phyloP scores from a whole-genome alignment of 2,888 invertebrate species.

The Actias luna region DNA sequence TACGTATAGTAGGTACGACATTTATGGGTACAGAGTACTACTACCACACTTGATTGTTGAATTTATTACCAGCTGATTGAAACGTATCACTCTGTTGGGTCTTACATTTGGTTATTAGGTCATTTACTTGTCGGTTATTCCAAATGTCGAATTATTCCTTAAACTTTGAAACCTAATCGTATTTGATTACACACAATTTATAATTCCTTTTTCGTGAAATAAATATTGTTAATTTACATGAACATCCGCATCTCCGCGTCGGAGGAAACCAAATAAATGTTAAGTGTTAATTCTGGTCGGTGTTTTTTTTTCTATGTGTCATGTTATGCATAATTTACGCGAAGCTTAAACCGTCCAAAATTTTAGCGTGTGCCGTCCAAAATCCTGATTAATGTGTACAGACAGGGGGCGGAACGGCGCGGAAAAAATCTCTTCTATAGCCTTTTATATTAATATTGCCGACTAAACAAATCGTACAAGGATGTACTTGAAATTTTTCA shows the following conservation, averaged over 20 bases:
- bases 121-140: not conserved
- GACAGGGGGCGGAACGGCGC: conserved; percentile 55
- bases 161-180: not conserved
- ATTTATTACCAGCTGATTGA: no score
- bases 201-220: not conserved
- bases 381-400: conserved; percentile 85
- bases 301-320: conserved; percentile 70
- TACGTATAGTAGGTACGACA: no score
- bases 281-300: conserved; percentile 56
- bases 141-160: not conserved
- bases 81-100: no score
- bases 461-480: conserved; percentile 44
- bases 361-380: conserved; percentile 84
- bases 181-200: not conserved
- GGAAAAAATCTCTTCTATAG: conserved; percentile 59
- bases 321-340: conserved; percentile 79
- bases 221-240: not conserved
- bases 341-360: conserved; percentile 80
- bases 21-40: no score
- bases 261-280: conserved; percentile 36
- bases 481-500: conserved; percentile 30
- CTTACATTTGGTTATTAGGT: no score
- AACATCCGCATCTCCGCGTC: conserved; percentile 1
- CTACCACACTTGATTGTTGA: no score
- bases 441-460: conserved; percentile 61